Evolutionary conservation across 2,797 vertebrate genomes (phyloP).

Genomic region (Podargus strigoides): DNA sequence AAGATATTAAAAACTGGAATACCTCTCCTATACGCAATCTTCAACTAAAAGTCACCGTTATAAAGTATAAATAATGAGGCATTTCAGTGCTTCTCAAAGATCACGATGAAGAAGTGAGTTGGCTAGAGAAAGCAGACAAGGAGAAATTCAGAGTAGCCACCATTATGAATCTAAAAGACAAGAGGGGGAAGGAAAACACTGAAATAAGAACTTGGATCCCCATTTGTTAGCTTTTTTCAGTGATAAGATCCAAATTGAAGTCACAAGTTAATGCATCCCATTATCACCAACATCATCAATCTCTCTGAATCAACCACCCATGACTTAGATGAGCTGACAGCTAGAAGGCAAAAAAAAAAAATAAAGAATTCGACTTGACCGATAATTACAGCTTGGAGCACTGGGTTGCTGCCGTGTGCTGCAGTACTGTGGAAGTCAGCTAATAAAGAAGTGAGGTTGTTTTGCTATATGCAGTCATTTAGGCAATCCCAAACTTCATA

Average conservation of each 20-base stretch:
- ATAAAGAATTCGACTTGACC: not conserved
- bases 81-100: not conserved
- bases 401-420: not conserved
- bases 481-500: not conserved
- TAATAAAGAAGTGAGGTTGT: not conserved
- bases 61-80: not conserved
- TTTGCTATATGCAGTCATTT: not conserved
- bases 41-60: not conserved
- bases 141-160: not conserved
- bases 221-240: conserved; percentile 53
- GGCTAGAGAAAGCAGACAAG: not conserved
- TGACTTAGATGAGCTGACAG: conserved; percentile 51
- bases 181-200: not conserved
- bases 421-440: not conserved
- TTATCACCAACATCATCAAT: conserved; percentile 65
- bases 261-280: conserved; percentile 68
- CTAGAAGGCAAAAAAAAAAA: not conserved
- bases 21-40: not conserved
- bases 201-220: conserved; percentile 13
- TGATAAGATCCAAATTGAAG: conserved; percentile 68
- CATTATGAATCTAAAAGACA: conserved; percentile 35
- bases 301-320: conserved; percentile 55
- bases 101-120: not conserved
- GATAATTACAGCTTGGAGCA: conserved; percentile 18
- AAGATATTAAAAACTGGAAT: not conserved